Conservation (phyloP, 1,140 invertebrate genomes). For the Glossosoma conforme region DNA sequence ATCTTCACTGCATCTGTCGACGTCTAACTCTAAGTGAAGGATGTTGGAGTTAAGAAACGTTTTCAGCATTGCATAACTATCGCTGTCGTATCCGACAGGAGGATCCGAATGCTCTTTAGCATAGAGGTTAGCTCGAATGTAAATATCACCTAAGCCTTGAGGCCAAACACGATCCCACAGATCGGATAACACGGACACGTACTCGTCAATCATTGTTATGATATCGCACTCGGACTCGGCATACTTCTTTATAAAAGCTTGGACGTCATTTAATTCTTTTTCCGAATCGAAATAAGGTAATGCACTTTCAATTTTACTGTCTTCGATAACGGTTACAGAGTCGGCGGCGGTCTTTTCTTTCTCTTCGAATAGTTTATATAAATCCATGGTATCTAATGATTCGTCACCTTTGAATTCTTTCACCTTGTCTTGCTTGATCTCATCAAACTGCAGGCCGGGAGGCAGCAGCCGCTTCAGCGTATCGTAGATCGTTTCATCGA, state of each 20-base stretch:
- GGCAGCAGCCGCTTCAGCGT: conserved; percentile 59
- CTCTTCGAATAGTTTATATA: conserved; percentile 58
- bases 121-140: conserved; percentile 55
- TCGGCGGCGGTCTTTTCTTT: conserved; percentile 41
- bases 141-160: conserved; percentile 53
- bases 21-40: conserved; percentile 58
- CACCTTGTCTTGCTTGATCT: conserved; percentile 40
- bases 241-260: conserved; percentile 56
- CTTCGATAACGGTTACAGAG: conserved; percentile 26
- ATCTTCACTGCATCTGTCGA: conserved; percentile 52
- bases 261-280: conserved; percentile 58
- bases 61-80: conserved; percentile 48
- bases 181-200: conserved; percentile 51
- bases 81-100: conserved; percentile 48
- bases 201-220: conserved; percentile 58
- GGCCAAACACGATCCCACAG: conserved; percentile 64
- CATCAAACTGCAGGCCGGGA: conserved; percentile 30
- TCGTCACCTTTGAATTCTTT: conserved; percentile 45
- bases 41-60: conserved; percentile 57
- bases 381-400: conserved; percentile 59
- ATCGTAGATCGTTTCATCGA: conserved; percentile 58
- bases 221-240: conserved; percentile 51
- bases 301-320: conserved; percentile 20
- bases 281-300: conserved; percentile 61
- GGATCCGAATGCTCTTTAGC: conserved; percentile 51